phyloP scores from a whole-genome alignment of 2,113 vertebrate genomes.

The Hemiscyllium ocellatum region DNA sequence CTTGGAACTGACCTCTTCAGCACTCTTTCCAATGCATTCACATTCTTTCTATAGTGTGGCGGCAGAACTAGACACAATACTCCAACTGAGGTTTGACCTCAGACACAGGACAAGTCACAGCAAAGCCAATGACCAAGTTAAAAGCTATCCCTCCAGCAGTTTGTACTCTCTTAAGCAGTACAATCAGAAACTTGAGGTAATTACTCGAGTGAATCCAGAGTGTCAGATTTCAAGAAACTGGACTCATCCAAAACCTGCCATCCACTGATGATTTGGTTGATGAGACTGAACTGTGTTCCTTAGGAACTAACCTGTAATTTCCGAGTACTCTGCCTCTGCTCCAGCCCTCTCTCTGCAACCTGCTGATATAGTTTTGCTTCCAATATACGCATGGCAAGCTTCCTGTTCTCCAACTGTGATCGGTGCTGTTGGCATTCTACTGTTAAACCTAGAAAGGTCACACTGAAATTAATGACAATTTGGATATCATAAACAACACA shows the following conservation, averaged over 20 bases:
- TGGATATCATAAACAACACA: neutral
- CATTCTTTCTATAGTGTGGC: no score
- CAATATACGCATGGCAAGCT: conserved; percentile 70
- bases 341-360: conserved; percentile 58
- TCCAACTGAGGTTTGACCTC: no score
- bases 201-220: neutral
- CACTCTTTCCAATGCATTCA: no score
- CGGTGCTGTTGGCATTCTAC: conserved; percentile 87
- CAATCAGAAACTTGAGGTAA: neutral
- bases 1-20: no score
- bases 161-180: neutral
- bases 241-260: neutral
- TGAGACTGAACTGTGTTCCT: neutral
- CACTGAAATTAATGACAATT: neutral
- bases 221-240: neutral
- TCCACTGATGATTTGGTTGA: neutral
- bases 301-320: conserved; percentile 72
- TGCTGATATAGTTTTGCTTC: conserved; percentile 71
- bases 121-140: neutral
- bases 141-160: no score
- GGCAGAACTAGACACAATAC: no score
- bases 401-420: conserved; percentile 80
- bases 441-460: conserved; percentile 56
- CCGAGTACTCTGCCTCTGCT: conserved; percentile 60
- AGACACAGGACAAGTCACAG: neutral